phyloP scores from a whole-genome alignment of 2,888 invertebrate genomes.

The Sinohyriopsis cumingii region DNA sequence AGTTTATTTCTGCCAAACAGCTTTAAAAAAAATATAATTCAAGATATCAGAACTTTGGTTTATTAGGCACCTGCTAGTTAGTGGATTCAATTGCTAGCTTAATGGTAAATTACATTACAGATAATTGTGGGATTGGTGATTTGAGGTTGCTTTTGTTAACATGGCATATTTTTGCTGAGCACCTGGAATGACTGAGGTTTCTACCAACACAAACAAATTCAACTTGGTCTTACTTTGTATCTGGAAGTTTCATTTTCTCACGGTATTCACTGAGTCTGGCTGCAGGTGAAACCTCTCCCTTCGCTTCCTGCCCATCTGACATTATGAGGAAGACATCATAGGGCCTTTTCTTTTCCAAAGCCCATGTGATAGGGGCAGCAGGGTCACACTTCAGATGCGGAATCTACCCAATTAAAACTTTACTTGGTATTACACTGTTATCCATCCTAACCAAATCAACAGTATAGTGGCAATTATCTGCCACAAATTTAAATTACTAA shows the following conservation, averaged over 20 bases:
- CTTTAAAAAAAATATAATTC: too few species aligned
- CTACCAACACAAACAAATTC: too few species aligned
- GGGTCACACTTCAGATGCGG: constrained; percentile 52
- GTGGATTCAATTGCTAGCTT: too few species aligned
- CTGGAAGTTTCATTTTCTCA: constrained; percentile 69
- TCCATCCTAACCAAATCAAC: background rate
- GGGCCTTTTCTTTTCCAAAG: constrained; percentile 76
- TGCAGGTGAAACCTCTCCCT: constrained; percentile 73
- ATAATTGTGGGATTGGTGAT: too few species aligned
- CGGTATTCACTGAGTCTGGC: constrained; percentile 77
- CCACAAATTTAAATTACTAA: too few species aligned
- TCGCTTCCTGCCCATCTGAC: constrained; percentile 75
- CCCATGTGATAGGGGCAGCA: constrained; percentile 76
- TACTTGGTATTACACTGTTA: background rate
- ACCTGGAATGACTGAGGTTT: too few species aligned
- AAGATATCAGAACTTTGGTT: too few species aligned
- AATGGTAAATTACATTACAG: too few species aligned
- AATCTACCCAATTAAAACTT: constrained; percentile 29
- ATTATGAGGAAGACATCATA: constrained; percentile 84
- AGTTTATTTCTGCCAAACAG: too few species aligned
- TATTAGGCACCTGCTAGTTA: too few species aligned
- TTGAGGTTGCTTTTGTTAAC: too few species aligned
- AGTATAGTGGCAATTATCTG: background rate
- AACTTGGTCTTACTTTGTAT: constrained; percentile 50
- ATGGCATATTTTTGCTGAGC: too few species aligned